A percentile compares a stretch with the other conserved stretches of the same genome.
Evolutionary conservation across 2,797 vertebrate species (phyloP).

Genomic region (Silurus aristotelis): DNA sequence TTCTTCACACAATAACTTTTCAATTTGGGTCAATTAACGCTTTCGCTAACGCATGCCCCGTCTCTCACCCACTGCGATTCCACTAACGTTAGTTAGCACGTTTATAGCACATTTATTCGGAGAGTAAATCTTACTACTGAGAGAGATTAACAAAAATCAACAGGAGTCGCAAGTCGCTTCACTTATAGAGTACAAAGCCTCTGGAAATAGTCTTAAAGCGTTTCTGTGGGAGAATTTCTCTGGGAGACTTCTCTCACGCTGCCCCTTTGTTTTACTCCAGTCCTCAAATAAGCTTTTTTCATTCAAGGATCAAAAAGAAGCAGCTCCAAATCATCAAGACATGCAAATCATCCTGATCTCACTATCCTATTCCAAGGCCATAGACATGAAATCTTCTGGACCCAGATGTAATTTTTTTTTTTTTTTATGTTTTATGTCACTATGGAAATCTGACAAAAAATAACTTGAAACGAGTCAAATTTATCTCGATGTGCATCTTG

Average conservation of each 20-base stretch:
- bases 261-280: conserved; percentile 13
- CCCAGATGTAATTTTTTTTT: not conserved
- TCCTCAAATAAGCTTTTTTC: not conserved
- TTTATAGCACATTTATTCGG: conserved; percentile 44
- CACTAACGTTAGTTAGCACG: conserved; percentile 53
- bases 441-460: not conserved
- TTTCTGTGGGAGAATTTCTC: conserved; percentile 15
- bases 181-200: conserved; percentile 53
- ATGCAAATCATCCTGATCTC: not conserved
- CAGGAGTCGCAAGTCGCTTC: conserved; percentile 60
- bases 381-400: not conserved
- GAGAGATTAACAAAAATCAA: conserved; percentile 40
- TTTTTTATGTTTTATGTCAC: not conserved
- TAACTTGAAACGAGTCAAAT: not conserved
- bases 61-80: conserved; percentile 19
- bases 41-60: not conserved
- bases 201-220: conserved; percentile 52
- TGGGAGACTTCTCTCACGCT: not conserved
- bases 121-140: conserved; percentile 17
- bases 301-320: not conserved
- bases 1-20: conserved; percentile 50
- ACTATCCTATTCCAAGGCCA: not conserved
- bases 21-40: conserved; percentile 32
- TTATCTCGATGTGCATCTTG: not conserved
- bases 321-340: not conserved